phyloP scores from a whole-genome alignment of 2,797 vertebrate species.

The Labroides dimidiatus region DNA sequence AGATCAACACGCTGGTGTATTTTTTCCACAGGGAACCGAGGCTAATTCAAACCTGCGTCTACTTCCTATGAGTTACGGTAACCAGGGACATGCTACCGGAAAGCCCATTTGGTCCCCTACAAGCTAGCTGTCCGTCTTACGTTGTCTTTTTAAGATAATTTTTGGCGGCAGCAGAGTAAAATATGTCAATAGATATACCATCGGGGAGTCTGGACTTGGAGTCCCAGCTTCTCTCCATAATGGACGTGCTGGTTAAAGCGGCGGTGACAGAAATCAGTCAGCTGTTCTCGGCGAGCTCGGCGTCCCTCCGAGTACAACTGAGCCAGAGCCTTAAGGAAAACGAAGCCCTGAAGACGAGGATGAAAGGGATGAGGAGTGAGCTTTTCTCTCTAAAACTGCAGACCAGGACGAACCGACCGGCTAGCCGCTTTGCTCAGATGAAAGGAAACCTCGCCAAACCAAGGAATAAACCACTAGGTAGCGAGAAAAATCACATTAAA shows the following conservation, averaged over 20 bases:
- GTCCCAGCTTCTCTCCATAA: slow-evolving; percentile 79
- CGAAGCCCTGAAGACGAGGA: slow-evolving; percentile 75
- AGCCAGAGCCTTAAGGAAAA: slow-evolving; percentile 80
- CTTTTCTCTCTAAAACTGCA: slow-evolving; percentile 78
- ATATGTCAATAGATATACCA: slow-evolving; percentile 69
- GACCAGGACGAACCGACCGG: slow-evolving; percentile 67
- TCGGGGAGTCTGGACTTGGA: slow-evolving; percentile 65
- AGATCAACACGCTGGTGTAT: no score
- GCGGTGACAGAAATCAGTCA: slow-evolving; percentile 79
- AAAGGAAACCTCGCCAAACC: slow-evolving; percentile 56
- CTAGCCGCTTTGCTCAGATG: slow-evolving; percentile 60
- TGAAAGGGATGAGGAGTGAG: slow-evolving; percentile 81
- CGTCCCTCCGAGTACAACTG: slow-evolving; percentile 71
- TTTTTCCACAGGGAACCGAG: no score
- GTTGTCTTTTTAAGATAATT: background rate
- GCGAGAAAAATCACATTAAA: background rate
- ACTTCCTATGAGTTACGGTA: slow-evolving; percentile 72
- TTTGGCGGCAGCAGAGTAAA: slow-evolving; percentile 6
- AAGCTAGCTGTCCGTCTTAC: slow-evolving; percentile 34
- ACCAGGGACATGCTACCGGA: slow-evolving; percentile 51
- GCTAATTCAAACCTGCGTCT: background rate
- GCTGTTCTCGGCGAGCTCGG: slow-evolving; percentile 78
- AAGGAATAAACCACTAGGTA: slow-evolving; percentile 64
- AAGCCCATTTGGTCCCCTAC: slow-evolving; percentile 51
- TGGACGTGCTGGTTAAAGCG: slow-evolving; percentile 80